Evolutionary conservation across 2,888 invertebrate species (phyloP).

Genomic region (Capitulum mitella): DNA sequence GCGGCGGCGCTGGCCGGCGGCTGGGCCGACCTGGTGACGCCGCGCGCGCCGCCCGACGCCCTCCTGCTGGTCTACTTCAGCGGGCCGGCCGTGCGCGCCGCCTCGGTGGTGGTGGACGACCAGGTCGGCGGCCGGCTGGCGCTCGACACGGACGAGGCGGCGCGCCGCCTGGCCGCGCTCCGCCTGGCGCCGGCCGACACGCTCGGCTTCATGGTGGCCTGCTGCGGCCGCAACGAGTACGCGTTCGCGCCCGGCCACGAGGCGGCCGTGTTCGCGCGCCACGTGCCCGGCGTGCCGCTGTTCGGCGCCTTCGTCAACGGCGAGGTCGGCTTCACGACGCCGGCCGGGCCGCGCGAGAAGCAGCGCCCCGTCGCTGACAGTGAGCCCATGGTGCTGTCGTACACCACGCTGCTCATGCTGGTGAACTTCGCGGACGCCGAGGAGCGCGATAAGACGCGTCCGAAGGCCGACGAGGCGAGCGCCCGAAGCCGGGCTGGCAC

Average conservation of each 20-base stretch:
- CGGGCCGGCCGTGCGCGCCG: slow-evolving; percentile 11
- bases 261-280: neutral
- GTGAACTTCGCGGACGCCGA: neutral
- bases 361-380: neutral
- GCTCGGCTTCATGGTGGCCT: neutral
- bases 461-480: neutral
- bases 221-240: slow-evolving; percentile 6
- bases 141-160: neutral
- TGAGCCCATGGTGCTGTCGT: neutral
- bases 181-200: neutral
- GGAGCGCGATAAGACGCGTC: neutral
- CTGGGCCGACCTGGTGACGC: neutral
- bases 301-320: slow-evolving; percentile 6
- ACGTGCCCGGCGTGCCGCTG: neutral
- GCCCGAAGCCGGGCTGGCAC: neutral
- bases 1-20: slow-evolving; percentile 18
- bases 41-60: slow-evolving; percentile 3
- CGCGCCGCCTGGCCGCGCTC: neutral
- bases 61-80: slow-evolving; percentile 19
- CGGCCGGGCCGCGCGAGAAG: neutral
- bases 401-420: neutral
- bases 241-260: neutral
- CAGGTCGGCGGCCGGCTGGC: neutral
- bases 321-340: neutral
- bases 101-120: slow-evolving; percentile 1